Evolutionary conservation across 1,140 invertebrate species (phyloP).

Genomic region (Epicauta chinensis): DNA sequence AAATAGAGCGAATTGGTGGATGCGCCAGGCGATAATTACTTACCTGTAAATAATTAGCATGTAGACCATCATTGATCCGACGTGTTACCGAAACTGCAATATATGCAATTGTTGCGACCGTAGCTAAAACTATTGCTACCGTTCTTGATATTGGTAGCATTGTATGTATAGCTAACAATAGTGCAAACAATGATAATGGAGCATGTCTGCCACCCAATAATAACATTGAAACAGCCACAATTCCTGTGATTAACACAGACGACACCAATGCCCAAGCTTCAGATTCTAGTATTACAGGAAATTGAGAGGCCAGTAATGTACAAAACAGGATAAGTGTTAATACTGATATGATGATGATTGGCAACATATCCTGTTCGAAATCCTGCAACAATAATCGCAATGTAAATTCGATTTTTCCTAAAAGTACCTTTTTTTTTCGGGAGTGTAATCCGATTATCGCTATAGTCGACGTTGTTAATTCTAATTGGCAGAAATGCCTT

Average conservation of each 20-base stretch:
- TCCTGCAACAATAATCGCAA: slow-evolving; percentile 45
- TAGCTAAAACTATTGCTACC: slow-evolving; percentile 53
- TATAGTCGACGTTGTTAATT: no score
- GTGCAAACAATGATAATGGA: slow-evolving; percentile 56
- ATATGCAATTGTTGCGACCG: slow-evolving; percentile 53
- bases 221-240: slow-evolving; percentile 45
- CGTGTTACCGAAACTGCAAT: slow-evolving; percentile 47
- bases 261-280: slow-evolving; percentile 48
- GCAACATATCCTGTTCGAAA: slow-evolving; percentile 42
- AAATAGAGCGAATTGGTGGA: no score
- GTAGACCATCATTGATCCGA: slow-evolving; percentile 39
- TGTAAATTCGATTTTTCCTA: no score
- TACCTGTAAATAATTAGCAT: slow-evolving; percentile 50
- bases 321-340: slow-evolving; percentile 45
- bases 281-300: slow-evolving; percentile 49
- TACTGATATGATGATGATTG: slow-evolving; percentile 45
- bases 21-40: slow-evolving; percentile 12
- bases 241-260: slow-evolving; percentile 46
- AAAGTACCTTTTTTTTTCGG: no score
- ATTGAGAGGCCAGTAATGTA: slow-evolving; percentile 46
- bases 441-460: no score
- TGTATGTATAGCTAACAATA: slow-evolving; percentile 62
- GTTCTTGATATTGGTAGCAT: slow-evolving; percentile 62
- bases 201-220: slow-evolving; percentile 50
- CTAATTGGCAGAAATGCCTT: no score